These are phyloP conservation scores for Zoanthus solanderi DNA, from an alignment of 92 coral and sea anemone species.

Conservation along the genomic window DNA sequence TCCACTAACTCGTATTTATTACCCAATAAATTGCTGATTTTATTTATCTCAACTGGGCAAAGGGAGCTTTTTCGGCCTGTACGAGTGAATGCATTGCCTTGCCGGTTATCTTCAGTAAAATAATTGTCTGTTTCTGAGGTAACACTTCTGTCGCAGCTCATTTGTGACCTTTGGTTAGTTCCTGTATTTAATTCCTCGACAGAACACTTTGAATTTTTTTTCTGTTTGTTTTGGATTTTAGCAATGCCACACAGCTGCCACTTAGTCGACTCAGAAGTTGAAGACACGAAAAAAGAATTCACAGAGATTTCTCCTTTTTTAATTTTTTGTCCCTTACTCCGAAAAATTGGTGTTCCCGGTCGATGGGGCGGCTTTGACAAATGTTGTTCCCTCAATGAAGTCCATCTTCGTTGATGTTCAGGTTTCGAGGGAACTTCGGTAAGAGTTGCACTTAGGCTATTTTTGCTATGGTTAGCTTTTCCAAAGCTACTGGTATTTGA, in stretches of 20 bases:
- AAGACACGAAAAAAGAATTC: background rate
- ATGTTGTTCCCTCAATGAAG: background rate
- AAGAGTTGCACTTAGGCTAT: background rate
- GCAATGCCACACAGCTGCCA: constrained; percentile 34
- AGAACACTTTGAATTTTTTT: background rate
- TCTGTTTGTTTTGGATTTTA: constrained; percentile 35
- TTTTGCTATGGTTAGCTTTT: background rate
- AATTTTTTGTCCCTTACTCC: background rate
- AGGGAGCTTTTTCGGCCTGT: background rate
- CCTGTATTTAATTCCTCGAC: background rate
- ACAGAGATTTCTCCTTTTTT: constrained; percentile 23
- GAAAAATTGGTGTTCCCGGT: constrained; percentile 24
- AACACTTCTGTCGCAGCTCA: background rate
- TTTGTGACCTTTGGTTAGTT: constrained; percentile 8
- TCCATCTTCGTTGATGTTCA: background rate
- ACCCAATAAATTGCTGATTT: background rate
- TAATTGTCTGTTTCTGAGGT: background rate
- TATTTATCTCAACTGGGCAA: background rate
- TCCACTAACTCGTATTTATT: background rate
- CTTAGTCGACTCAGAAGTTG: constrained; percentile 4
- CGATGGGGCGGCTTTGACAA: background rate
- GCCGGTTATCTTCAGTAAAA: background rate
- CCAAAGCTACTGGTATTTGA: background rate
- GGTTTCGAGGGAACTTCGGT: background rate
- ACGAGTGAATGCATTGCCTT: background rate